Percentiles rank a stretch among this genome's conserved stretches.
phyloP scores from a whole-genome alignment of 1,140 invertebrate genomes.

The Zaprionus ornatus region DNA sequence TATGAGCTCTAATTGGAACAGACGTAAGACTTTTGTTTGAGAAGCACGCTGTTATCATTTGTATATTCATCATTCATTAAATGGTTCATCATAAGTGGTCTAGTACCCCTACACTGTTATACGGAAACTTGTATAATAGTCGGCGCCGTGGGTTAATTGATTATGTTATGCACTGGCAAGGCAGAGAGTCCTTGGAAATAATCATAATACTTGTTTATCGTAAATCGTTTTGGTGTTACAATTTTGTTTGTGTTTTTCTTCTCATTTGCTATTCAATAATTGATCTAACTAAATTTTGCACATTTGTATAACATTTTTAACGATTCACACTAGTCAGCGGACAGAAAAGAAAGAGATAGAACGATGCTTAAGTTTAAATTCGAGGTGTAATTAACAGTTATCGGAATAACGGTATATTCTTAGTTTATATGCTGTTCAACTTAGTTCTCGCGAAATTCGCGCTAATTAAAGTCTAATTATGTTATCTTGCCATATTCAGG shows the following conservation, averaged over 20 bases:
- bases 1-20: conserved; percentile 30
- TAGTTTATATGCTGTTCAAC: not conserved
- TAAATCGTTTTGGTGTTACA: conserved; percentile 5
- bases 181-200: not conserved
- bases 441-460: conserved; percentile 19
- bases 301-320: conserved; percentile 22
- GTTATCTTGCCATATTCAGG: conserved; percentile 24
- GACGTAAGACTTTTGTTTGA: conserved; percentile 40
- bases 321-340: conserved; percentile 22
- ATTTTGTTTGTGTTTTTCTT: not conserved
- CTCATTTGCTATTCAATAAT: conserved; percentile 22
- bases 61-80: not conserved
- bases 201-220: conserved; percentile 2
- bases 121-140: conserved; percentile 2
- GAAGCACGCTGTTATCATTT: conserved; percentile 44
- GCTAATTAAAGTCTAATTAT: conserved; percentile 39
- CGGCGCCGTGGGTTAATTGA: conserved; percentile 10
- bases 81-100: not conserved
- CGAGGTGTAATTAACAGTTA: conserved; percentile 7
- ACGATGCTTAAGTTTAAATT: conserved; percentile 1
- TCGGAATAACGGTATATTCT: not conserved
- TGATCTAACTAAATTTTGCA: conserved; percentile 47
- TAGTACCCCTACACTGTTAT: not conserved
- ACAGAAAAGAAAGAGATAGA: conserved; percentile 13
- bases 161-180: conserved; percentile 4